Evolutionary conservation across 2,888 invertebrate genomes (phyloP).

Genomic region (Acanthosepion lycidas): DNA sequence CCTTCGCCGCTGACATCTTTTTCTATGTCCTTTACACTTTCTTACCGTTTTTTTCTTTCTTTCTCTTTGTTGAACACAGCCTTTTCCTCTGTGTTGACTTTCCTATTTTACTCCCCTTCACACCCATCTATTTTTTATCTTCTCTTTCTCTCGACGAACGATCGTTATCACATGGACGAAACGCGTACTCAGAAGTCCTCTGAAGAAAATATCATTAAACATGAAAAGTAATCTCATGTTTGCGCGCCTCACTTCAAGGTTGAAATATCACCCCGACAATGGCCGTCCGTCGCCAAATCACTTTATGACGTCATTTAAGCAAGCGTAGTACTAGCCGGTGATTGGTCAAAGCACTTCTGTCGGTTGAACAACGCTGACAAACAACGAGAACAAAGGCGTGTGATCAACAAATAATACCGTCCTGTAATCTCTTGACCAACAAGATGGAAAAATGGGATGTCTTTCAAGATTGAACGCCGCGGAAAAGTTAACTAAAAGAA

Average conservation of each 20-base stretch:
- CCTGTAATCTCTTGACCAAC: neutral
- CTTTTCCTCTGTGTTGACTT: neutral
- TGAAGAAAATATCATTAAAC: slow-evolving; percentile 33
- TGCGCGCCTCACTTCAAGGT: neutral
- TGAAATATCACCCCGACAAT: slow-evolving; percentile 8
- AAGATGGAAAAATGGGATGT: neutral
- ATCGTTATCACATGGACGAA: neutral
- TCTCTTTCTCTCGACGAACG: neutral
- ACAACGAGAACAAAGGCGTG: neutral
- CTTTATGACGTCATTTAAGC: slow-evolving; percentile 17
- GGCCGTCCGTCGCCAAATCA: neutral
- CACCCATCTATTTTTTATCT: neutral
- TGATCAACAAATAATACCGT: slow-evolving; percentile 10
- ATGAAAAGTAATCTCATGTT: slow-evolving; percentile 17
- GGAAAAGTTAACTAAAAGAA: neutral
- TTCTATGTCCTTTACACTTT: neutral
- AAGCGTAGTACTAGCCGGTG: neutral
- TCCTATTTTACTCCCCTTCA: neutral
- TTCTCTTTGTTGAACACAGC: neutral
- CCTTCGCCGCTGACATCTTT: neutral
- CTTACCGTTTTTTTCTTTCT: neutral
- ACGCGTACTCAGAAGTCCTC: neutral
- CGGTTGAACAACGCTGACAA: neutral
- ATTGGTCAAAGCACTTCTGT: neutral
- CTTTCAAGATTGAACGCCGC: neutral